phyloP scores from a whole-genome alignment of 2,113 vertebrate species.

The Pontoporia blainvillei region DNA sequence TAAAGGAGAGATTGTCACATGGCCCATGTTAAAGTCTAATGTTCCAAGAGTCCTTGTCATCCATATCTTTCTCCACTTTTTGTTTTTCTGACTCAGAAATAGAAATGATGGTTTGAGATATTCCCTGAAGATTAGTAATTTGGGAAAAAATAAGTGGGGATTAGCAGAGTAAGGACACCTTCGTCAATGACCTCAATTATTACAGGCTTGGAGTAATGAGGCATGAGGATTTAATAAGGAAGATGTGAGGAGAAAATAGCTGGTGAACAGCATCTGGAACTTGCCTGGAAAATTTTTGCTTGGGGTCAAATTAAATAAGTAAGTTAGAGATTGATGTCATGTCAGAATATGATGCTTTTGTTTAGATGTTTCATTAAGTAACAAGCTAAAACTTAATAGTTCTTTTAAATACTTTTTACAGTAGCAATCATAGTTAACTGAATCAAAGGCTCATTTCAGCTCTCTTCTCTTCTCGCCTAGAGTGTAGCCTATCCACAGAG shows the following conservation, averaged over 20 bases:
- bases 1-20: not conserved
- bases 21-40: not conserved
- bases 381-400: not conserved
- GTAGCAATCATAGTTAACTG: not conserved
- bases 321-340: not conserved
- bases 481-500: not conserved
- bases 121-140: not conserved
- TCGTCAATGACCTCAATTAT: not conserved
- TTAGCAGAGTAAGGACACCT: not conserved
- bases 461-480: not conserved
- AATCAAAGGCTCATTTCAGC: not conserved
- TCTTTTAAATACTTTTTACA: not conserved
- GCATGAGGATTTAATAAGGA: not conserved
- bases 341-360: not conserved
- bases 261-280: not conserved
- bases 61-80: not conserved
- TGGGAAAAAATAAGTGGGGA: not conserved
- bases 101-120: not conserved
- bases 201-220: not conserved
- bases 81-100: not conserved
- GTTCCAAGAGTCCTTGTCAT: not conserved
- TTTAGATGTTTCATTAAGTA: not conserved
- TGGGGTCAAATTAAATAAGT: not conserved
- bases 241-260: not conserved
- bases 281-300: not conserved